Conservation (phyloP, 2,888 invertebrate genomes). For the Shargacucullia verbasci region DNA sequence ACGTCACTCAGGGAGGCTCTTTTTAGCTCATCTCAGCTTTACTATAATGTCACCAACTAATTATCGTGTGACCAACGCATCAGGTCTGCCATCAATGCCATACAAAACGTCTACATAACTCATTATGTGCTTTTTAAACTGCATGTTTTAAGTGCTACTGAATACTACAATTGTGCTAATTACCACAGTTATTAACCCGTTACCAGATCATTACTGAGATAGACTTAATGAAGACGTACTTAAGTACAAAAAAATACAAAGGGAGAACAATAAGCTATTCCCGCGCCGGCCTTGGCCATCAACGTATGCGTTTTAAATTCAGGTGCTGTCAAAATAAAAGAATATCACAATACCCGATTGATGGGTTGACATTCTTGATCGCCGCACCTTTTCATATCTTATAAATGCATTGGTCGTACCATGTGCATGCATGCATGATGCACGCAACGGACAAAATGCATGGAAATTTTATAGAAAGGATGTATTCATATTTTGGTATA, state of each 20-base stretch:
- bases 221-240: slow-evolving; percentile 18
- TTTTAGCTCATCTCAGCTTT: too few species aligned
- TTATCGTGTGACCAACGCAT: too few species aligned
- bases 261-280: slow-evolving; percentile 11
- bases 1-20: too few species aligned
- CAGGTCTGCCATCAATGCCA: too few species aligned
- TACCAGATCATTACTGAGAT: too few species aligned
- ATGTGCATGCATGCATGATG: slow-evolving; percentile 23
- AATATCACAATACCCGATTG: slow-evolving; percentile 48
- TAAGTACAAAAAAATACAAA: slow-evolving; percentile 22
- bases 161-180: too few species aligned
- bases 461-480: background rate
- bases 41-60: too few species aligned
- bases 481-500: background rate
- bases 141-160: too few species aligned
- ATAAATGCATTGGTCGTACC: slow-evolving; percentile 21
- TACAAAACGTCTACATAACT: too few species aligned
- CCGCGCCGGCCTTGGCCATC: slow-evolving; percentile 21
- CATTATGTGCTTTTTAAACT: too few species aligned
- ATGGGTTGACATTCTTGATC: slow-evolving; percentile 43
- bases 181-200: too few species aligned
- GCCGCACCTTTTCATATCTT: slow-evolving; percentile 43
- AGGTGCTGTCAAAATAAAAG: slow-evolving; percentile 48
- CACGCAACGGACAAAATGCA: slow-evolving; percentile 7
- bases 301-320: slow-evolving; percentile 15